Conservation (phyloP, 2,888 invertebrate genomes). For the Tillus elongatus region DNA sequence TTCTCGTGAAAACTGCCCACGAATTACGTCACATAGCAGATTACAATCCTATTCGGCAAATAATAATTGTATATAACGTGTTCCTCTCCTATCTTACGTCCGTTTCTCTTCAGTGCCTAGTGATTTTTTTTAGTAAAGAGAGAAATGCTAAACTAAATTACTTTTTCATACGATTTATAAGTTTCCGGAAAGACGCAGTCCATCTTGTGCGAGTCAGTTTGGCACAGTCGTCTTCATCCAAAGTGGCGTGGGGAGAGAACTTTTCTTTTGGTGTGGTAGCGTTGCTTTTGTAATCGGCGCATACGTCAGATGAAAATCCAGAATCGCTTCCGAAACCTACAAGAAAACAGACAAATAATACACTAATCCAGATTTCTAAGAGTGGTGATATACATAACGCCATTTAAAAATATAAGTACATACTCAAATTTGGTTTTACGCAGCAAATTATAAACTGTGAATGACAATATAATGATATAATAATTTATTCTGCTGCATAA, state of each 20-base stretch:
- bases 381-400: neutral
- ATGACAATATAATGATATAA: too few species aligned
- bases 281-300: conserved; percentile 41
- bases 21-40: too few species aligned
- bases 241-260: conserved; percentile 30
- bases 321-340: conserved; percentile 43
- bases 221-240: conserved; percentile 41
- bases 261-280: conserved; percentile 40
- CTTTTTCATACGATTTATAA: conserved; percentile 41
- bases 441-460: neutral
- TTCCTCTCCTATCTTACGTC: too few species aligned
- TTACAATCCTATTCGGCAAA: too few species aligned
- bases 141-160: too few species aligned
- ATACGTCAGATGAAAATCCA: conserved; percentile 46
- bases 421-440: neutral
- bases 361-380: neutral
- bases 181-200: conserved; percentile 53
- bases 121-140: too few species aligned
- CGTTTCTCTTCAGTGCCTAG: too few species aligned
- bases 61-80: too few species aligned
- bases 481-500: too few species aligned
- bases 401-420: neutral
- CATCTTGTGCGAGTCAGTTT: conserved; percentile 48
- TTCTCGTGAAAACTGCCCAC: too few species aligned
- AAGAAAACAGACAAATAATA: conserved; percentile 11